Conservation (phyloP, 2,888 invertebrate species). For the Fragum sueziense region DNA sequence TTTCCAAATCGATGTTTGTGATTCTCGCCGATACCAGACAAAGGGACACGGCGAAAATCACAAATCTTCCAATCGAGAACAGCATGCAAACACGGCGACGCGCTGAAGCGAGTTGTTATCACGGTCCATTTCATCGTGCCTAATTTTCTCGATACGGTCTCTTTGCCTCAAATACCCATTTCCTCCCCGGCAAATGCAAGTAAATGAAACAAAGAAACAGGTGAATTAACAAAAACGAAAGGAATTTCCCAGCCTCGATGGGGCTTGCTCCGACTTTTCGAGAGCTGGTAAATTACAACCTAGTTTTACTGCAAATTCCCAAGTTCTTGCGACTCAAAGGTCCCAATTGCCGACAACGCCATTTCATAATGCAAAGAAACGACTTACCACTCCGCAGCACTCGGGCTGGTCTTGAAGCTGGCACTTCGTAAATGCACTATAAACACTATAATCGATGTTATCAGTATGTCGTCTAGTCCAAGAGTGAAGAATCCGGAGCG, state of each 20-base stretch:
- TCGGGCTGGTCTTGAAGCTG: neutral
- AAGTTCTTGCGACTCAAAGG: neutral
- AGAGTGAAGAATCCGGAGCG: neutral
- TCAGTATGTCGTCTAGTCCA: neutral
- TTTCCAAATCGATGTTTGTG: slow-evolving; percentile 3
- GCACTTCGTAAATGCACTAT: neutral
- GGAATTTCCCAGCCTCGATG: slow-evolving; percentile 6
- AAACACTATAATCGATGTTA: neutral
- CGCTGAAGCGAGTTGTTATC: neutral
- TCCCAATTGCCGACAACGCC: neutral
- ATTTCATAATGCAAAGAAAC: neutral
- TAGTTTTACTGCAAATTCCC: neutral
- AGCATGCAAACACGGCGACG: neutral
- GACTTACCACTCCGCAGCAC: neutral
- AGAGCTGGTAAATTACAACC: neutral
- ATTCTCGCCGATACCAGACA: neutral
- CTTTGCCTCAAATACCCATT: neutral
- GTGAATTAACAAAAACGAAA: neutral
- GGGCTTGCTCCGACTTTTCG: slow-evolving; percentile 2
- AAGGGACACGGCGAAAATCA: neutral
- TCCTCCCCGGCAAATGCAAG: neutral
- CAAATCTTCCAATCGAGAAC: neutral
- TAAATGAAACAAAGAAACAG: neutral
- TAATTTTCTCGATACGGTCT: neutral
- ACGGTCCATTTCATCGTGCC: neutral